Evolutionary conservation across 1,140 invertebrate species (phyloP), one percentile per base, ranked within the genome.

Genomic region (Drosophila ironensis): DNA sequence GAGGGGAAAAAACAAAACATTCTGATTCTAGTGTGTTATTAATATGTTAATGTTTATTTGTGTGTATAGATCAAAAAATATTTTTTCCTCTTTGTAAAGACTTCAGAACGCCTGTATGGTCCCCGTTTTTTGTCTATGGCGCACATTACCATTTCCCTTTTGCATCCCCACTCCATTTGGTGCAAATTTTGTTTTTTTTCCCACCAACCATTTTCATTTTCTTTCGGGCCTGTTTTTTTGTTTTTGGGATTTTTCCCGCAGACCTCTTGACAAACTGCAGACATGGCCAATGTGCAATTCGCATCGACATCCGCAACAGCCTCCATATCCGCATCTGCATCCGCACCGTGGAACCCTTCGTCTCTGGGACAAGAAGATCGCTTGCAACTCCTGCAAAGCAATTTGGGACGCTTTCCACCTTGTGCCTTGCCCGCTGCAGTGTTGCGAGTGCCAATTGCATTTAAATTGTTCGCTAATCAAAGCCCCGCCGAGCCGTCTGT

Each of bases 391-490:
- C 53, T 14, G 30, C 40, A 16, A 64, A 63, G 52, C 42, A 47
- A 48, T 69, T 69, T 60, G 53, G 28, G 38, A 67, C 56, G 68
- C 30, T 12, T 20, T 40, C 25, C 25, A 50, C 50, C 53, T 37
- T 61, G 37, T 38, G 51, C 35, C 27, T 24, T 28, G 16, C 8
- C 30, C 16, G 48, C 16, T 19, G 56, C 28, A 14, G 22, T 57
- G 56, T 38, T 28, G 42, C 30, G 56, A 54, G 70, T 51, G 48
- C 53, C 63, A 72, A 82, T 82, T 84, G 69, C 77, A 84, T 82
- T 82, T 77, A 84, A 82, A 82, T 82, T 84, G 73, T 48, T 59
- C 73, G 77, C 77, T 82, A 82, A 82, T 82, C 77, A 82, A 73
- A 78, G 69, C 53, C 33, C 44, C 37, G 53, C 20, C 41, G 48